Percentiles rank a stretch among this genome's conserved stretches.
Conservation (phyloP, 2,797 vertebrate genomes). For the Clamator glandarius region DNA sequence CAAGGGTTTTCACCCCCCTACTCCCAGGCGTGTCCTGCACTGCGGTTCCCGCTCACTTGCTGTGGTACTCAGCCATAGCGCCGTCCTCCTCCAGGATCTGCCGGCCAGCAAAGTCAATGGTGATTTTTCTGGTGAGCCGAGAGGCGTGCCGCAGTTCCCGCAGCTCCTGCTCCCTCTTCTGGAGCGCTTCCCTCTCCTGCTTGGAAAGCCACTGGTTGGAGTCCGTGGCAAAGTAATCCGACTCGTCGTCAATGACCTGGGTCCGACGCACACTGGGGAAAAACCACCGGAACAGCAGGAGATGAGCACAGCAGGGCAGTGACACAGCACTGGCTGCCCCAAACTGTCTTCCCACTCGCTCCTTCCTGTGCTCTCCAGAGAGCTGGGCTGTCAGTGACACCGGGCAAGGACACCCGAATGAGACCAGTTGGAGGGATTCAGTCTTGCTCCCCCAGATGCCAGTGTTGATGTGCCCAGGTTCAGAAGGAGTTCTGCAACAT, state of each 20-base stretch:
- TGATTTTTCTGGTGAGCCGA: constrained; percentile 88
- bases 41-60: constrained; percentile 77
- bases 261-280: constrained; percentile 88
- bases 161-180: constrained; percentile 89
- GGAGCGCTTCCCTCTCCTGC: constrained; percentile 86
- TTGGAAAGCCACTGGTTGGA: constrained; percentile 96
- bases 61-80: constrained; percentile 87
- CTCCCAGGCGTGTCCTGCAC: fast-evolving
- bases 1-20: background rate
- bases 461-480: fast-evolving
- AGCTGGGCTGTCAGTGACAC: background rate
- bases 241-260: constrained; percentile 97
- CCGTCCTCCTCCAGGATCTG: constrained; percentile 87
- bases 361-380: background rate
- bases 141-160: constrained; percentile 90
- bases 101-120: constrained; percentile 94
- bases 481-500: background rate
- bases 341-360: background rate
- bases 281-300: background rate
- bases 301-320: background rate
- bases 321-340: background rate
- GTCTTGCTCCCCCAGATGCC: background rate
- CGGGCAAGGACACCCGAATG: background rate
- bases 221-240: constrained; percentile 93
- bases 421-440: background rate